These are phyloP conservation scores for Pantherophis alleghaniensis DNA, from an alignment of 2,797 vertebrate genomes.

Conservation along the genomic window DNA sequence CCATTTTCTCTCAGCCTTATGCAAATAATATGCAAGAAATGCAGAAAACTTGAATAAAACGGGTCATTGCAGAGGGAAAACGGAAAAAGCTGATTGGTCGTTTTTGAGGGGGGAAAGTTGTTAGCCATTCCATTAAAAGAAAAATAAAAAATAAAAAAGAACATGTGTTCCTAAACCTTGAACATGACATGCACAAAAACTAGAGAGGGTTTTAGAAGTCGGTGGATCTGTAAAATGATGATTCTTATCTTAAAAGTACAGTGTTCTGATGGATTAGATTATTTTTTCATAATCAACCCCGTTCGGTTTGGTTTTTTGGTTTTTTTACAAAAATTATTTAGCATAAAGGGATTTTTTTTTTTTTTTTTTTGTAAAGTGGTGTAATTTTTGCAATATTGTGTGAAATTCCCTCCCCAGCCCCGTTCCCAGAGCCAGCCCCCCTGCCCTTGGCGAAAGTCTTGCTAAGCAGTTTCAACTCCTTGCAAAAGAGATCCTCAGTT, in stretches of 20 bases:
- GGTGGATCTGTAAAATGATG: slow-evolving; percentile 70
- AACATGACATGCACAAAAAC: slow-evolving; percentile 65
- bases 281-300: slow-evolving; percentile 64
- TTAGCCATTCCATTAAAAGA: slow-evolving; percentile 62
- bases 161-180: slow-evolving; percentile 66
- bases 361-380: slow-evolving; percentile 57
- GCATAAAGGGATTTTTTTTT: slow-evolving; percentile 51
- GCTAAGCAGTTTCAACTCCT: neutral
- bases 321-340: slow-evolving; percentile 15
- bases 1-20: slow-evolving; percentile 76
- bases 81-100: slow-evolving; percentile 68
- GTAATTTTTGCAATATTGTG: slow-evolving; percentile 36
- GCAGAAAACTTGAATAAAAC: slow-evolving; percentile 76
- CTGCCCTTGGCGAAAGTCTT: neutral
- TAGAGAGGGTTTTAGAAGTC: slow-evolving; percentile 68
- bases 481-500: neutral
- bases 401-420: slow-evolving; percentile 22
- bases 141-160: slow-evolving; percentile 18
- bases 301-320: slow-evolving; percentile 32
- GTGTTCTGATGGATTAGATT: slow-evolving; percentile 70
- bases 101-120: slow-evolving; percentile 53
- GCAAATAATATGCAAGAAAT: slow-evolving; percentile 76
- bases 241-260: slow-evolving; percentile 70
- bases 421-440: slow-evolving; percentile 19
- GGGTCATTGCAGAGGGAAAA: slow-evolving; percentile 72